These are phyloP conservation scores for Cyclophora punctaria DNA, from an alignment of 2,888 invertebrate species.

Conservation along the genomic window DNA sequence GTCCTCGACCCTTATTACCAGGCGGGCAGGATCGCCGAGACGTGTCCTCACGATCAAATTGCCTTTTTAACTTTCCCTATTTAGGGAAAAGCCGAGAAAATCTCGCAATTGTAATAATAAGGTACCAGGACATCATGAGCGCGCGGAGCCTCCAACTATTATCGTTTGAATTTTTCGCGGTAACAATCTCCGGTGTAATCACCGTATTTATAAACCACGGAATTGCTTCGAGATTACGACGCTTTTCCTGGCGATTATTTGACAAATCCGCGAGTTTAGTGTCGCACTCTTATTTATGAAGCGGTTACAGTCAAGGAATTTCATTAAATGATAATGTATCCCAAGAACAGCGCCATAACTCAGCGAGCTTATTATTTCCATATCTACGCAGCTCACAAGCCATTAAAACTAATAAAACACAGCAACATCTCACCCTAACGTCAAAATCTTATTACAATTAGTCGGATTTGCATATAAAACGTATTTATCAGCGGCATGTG, in stretches of 20 bases:
- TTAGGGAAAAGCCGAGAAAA: conserved; percentile 62
- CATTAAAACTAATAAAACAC: neutral
- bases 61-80: conserved; percentile 75
- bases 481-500: conserved; percentile 60
- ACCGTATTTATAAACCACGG: neutral
- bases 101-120: conserved; percentile 69
- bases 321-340: too few relatives aligned
- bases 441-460: conserved; percentile 68
- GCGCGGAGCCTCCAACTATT: conserved; percentile 42
- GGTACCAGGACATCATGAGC: conserved; percentile 52
- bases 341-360: too few relatives aligned
- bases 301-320: too few relatives aligned
- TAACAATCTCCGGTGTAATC: conserved; percentile 10
- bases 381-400: neutral
- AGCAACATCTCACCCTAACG: neutral
- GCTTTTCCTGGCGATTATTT: too few relatives aligned
- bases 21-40: conserved; percentile 30
- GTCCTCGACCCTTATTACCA: conserved; percentile 15
- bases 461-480: conserved; percentile 60
- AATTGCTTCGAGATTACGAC: neutral
- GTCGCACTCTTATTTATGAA: too few relatives aligned
- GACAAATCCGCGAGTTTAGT: too few relatives aligned
- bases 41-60: conserved; percentile 66
- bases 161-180: conserved; percentile 31
- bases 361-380: neutral